Evolutionary conservation across 2,797 vertebrate species (phyloP).

Genomic region (Sternarchorhynchus goeldii): DNA sequence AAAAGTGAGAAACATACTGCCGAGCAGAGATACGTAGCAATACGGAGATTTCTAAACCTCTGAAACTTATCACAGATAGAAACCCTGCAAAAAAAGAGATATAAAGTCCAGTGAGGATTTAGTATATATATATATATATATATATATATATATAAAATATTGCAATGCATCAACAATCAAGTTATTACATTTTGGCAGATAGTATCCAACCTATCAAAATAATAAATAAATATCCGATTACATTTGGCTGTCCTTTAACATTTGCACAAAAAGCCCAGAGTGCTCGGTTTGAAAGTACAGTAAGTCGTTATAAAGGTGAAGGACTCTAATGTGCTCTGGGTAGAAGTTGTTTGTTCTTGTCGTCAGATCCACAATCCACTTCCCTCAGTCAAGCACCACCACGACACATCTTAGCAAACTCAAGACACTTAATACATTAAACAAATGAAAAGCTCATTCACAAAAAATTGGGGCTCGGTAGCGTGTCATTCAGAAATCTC

Average conservation of each 20-base stretch:
- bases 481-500: neutral
- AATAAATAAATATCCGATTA: neutral
- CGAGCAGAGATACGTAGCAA: constrained; percentile 14
- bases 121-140: too few relatives aligned
- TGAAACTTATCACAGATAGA: neutral
- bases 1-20: constrained; percentile 60
- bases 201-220: neutral
- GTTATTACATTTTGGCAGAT: constrained; percentile 6
- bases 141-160: too few relatives aligned
- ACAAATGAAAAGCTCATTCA: constrained; percentile 21
- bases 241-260: constrained; percentile 19
- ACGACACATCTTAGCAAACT: neutral
- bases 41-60: neutral
- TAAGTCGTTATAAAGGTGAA: neutral
- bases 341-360: too few relatives aligned
- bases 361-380: too few relatives aligned
- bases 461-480: neutral
- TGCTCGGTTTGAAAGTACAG: neutral
- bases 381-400: too few relatives aligned
- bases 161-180: constrained; percentile 12
- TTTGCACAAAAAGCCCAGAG: neutral
- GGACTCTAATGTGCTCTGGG: too few relatives aligned
- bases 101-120: neutral
- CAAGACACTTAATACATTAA: neutral
- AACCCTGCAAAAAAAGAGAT: neutral